phyloP scores from a whole-genome alignment of 1,140 invertebrate genomes.

The Polypedilum pembai region DNA sequence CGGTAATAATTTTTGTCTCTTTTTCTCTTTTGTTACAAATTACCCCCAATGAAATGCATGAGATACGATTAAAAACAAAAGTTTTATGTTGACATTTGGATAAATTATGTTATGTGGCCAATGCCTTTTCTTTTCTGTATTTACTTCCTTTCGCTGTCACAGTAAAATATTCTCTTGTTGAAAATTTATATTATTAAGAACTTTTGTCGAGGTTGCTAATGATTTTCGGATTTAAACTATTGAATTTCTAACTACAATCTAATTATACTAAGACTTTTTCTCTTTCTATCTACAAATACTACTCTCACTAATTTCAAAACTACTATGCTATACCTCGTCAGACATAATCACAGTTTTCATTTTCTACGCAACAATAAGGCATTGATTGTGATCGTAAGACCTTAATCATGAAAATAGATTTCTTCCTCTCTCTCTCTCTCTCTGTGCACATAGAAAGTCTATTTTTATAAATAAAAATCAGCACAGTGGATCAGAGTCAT shows the following conservation, averaged over 20 bases:
- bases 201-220: background rate
- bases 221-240: background rate
- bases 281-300: background rate
- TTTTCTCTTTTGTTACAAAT: background rate
- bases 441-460: background rate
- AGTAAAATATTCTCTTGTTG: background rate
- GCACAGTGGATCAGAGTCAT: background rate
- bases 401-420: background rate
- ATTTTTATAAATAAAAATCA: slow-evolving; percentile 3
- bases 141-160: background rate
- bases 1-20: background rate
- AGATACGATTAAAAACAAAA: background rate
- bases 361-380: background rate
- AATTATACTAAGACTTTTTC: slow-evolving; percentile 13
- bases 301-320: too few relatives aligned
- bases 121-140: background rate
- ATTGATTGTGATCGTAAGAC: background rate
- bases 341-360: background rate
- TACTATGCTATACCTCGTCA: too few relatives aligned
- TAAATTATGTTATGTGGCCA: background rate
- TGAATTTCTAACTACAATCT: background rate
- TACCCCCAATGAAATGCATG: background rate
- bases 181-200: background rate
- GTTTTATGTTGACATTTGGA: background rate
- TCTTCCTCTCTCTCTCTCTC: background rate